phyloP scores from a whole-genome alignment of 2,113 vertebrate genomes.

The Cheirogaleus medius region DNA sequence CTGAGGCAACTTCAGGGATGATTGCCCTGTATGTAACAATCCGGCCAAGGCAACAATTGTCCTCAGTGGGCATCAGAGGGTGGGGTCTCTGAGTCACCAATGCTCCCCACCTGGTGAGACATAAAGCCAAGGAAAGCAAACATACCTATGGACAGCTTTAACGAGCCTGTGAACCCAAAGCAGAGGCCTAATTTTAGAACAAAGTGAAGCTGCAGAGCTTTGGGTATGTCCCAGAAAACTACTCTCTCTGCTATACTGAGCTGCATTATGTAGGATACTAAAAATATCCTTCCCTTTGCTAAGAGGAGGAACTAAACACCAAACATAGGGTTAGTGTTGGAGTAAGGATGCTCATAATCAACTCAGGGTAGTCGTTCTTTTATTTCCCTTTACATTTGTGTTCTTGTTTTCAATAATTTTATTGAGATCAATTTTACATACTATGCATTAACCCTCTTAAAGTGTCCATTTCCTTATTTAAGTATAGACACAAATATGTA shows the following conservation, averaged over 20 bases:
- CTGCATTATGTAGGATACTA: neutral
- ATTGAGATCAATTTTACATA: neutral
- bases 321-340: neutral
- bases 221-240: neutral
- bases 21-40: conserved; percentile 25
- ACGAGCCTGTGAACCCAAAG: neutral
- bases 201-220: neutral
- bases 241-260: neutral
- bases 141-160: neutral
- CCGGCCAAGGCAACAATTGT: neutral
- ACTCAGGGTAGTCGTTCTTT: neutral
- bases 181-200: neutral
- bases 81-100: neutral
- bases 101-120: neutral
- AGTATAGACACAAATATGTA: neutral
- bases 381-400: neutral
- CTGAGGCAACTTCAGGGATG: neutral
- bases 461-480: neutral
- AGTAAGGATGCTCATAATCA: neutral
- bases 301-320: neutral
- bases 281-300: neutral
- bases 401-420: neutral
- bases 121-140: neutral
- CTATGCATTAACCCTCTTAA: neutral
- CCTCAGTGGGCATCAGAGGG: neutral